Evolutionary conservation across 2,888 invertebrate genomes (phyloP), one percentile per base, ranked within the genome.

Genomic region (Atrina japonica): DNA sequence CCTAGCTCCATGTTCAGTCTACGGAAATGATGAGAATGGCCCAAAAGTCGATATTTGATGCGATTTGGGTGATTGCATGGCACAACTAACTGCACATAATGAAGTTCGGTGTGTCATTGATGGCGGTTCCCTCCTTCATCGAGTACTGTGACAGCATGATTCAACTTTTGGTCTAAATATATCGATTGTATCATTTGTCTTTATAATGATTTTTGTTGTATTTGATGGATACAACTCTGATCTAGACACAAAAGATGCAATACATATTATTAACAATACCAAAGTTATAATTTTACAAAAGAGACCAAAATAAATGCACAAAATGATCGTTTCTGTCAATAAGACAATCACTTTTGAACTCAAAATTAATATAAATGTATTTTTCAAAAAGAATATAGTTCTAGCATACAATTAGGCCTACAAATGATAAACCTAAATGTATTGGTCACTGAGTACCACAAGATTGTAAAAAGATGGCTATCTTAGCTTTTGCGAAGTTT

Each of bases 211-310:
- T 25, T 50, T 55, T 11, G 49, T 78, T 49, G 76, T 73, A 16
- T 84, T 84, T 73, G 84, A 82, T 75, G 81, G 85, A 5, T 83
- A 84, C 64, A 53, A 23, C 11, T 21, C 29, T 23, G 71, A 67
- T 14, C 71, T 76, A 41, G 66, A 76, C 16, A 83, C 80, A 16
- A 83, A 82, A 56, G 82, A 84, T 41, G 50, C 47, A 14, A 74
- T 83, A 0, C 79, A 83, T 66, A 47, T 53, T 3, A 50, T 50
- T 9, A 52, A 1, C 23, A 27, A 27, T 11, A 52, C 52, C 6
- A 11, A 52, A 52, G 52, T 52, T 5, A n/a, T n/a, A n/a, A n/a
- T n/a, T n/a, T n/a, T n/a, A n/a, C n/a, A n/a, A n/a, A n/a, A n/a
- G n/a, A n/a, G n/a, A n/a, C n/a, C n/a, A n/a, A n/a, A n/a, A n/a